Conservation (phyloP, 30 jellyfish, hydroid and myxozoan genomes). For the Nemopilema nomurai region DNA sequence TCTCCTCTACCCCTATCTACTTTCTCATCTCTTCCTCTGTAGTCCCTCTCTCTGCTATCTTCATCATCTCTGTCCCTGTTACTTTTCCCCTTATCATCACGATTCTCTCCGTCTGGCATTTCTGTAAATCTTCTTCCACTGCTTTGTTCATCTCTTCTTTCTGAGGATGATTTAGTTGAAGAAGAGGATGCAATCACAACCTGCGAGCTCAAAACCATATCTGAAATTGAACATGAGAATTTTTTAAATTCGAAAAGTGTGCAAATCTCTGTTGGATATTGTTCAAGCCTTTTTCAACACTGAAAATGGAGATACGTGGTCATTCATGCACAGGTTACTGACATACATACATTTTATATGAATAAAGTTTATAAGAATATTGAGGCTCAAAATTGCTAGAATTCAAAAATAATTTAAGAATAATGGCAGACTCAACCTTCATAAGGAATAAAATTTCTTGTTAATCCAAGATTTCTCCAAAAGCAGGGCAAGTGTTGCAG, state of each 20-base stretch:
- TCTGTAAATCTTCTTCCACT: conserved; percentile 43
- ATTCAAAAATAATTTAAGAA: no score
- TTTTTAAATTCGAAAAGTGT: neutral
- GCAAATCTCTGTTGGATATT: no score
- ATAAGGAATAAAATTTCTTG: no score
- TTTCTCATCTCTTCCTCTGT: conserved; percentile 13
- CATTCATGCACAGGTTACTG: no score
- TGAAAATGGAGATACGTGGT: no score
- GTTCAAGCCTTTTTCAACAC: no score
- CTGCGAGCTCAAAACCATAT: conserved; percentile 57
- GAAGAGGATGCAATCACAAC: conserved; percentile 40
- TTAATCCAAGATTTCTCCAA: no score
- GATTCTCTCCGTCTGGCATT: neutral
- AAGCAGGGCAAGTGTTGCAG: no score
- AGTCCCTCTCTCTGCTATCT: neutral
- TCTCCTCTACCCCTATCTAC: conserved; percentile 59
- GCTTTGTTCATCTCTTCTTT: conserved; percentile 45
- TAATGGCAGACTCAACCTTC: no score
- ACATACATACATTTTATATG: no score
- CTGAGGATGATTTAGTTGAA: conserved; percentile 38
- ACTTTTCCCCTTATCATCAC: neutral
- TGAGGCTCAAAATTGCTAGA: no score
- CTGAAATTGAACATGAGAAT: neutral
- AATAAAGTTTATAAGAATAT: no score
- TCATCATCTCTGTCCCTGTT: conserved; percentile 21